Percentiles rank a stretch among this genome's conserved stretches.
Conservation (phyloP, 1,140 invertebrate species). For the Bombus superbus region DNA sequence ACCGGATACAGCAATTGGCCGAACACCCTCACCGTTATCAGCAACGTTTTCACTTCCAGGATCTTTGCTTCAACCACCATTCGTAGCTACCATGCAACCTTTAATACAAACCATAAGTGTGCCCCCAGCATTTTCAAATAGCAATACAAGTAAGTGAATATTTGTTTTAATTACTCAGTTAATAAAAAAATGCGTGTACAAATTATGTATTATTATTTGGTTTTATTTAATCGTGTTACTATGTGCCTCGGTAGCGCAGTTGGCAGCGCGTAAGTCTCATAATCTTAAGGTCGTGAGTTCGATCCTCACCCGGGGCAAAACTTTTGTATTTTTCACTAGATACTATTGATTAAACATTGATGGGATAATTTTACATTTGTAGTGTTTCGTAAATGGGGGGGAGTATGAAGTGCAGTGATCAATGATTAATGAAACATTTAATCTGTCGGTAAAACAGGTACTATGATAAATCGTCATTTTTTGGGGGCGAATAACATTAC, state of each 20-base stretch:
- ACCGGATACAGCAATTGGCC: conserved; percentile 31
- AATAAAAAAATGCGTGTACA: neutral
- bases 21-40: conserved; percentile 50
- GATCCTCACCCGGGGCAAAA: conserved; percentile 96
- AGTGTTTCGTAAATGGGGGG: neutral
- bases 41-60: conserved; percentile 63
- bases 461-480: conserved; percentile 60
- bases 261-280: conserved; percentile 98
- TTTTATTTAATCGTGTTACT: fast-evolving
- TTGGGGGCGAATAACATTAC: conserved; percentile 69
- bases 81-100: conserved; percentile 59
- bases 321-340: conserved; percentile 71
- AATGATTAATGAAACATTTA: neutral
- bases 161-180: neutral
- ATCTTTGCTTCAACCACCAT: conserved; percentile 60
- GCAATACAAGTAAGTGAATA: conserved; percentile 33
- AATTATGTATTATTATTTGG: neutral
- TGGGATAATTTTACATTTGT: neutral
- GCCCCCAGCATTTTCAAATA: conserved; percentile 59
- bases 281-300: conserved; percentile 99
- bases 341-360: neutral
- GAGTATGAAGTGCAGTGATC: no score
- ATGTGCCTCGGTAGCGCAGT: conserved; percentile 93
- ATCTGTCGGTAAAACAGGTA: conserved; percentile 42
- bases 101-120: conserved; percentile 64